phyloP scores from a whole-genome alignment of 2,888 invertebrate genomes.

The Yponomeuta cagnagella region DNA sequence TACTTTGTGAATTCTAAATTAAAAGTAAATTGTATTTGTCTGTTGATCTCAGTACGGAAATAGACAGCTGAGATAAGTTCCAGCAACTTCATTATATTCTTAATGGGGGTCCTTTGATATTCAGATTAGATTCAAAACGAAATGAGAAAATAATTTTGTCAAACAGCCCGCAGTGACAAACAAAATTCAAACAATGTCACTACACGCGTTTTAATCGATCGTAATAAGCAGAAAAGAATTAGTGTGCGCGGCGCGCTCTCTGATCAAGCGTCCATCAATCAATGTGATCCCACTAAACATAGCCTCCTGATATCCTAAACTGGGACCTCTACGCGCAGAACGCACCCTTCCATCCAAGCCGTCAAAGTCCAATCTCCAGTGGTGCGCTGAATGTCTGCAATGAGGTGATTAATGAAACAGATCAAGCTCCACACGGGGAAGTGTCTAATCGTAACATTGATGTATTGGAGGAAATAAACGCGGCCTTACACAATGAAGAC shows the following conservation, averaged over 20 bases:
- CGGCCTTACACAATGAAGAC: constrained; percentile 6
- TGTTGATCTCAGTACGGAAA: background rate
- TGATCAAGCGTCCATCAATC: constrained; percentile 64
- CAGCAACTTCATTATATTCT: background rate
- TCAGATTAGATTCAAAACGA: background rate
- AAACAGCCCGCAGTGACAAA: background rate
- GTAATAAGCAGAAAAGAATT: constrained; percentile 54
- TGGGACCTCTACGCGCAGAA: background rate
- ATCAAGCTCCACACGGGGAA: constrained; percentile 47
- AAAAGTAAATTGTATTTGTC: constrained; percentile 3
- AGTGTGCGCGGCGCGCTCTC: constrained; percentile 54
- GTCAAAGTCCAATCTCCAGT: background rate
- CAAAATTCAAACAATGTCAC: constrained; percentile 5
- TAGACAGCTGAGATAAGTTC: background rate
- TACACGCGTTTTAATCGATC: constrained; percentile 29
- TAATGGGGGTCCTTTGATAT: background rate
- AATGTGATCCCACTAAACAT: constrained; percentile 57
- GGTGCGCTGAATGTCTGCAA: constrained; percentile 40
- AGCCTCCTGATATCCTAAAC: constrained; percentile 35
- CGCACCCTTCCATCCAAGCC: background rate
- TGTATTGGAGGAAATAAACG: constrained; percentile 47
- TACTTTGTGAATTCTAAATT: constrained; percentile 1
- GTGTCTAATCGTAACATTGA: constrained; percentile 59
- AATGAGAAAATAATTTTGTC: background rate
- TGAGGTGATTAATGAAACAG: constrained; percentile 61